Base-by-base conservation (phyloP, 2,888 invertebrate species). In the Agriopis leucophaearia region DNA sequence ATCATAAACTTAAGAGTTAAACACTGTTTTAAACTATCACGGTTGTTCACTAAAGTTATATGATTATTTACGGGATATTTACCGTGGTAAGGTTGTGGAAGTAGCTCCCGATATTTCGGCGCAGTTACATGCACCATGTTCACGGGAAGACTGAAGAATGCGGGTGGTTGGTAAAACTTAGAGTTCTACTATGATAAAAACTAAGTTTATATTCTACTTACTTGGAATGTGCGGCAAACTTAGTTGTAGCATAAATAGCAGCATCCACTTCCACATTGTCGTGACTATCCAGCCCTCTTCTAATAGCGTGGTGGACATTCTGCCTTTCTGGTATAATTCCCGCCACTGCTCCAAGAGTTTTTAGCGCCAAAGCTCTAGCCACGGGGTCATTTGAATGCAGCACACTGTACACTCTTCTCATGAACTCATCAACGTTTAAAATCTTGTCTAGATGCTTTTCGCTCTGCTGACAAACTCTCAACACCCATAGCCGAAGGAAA, bases 331-430 rank as follows among this genome's bases (percentile, higher is more conserved):
- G 97, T 74, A 99, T 98, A 38, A 99, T 98, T 18, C 97, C 96
- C 0, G 99, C 98, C 4, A 99, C 97, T 51, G 98, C 98, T 0
- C 99, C 99, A 40, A 99, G 94, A 0, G 98, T 98, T 73, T 97
- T 95, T 10, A 99, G 89, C 0, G 99, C 98, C 10, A 99, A 92
- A 0, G 99, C 98, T 80, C 99, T 95, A 0, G 99, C 99, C 8
- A 99, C 97, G 0, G 99, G 99, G 91, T 99, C 99, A 87, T 99
- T 99, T 8, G 99, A 98, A 88, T 99, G 98, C 78, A 98, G 97
- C 0, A 99, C 99, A 88, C 97, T 97, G 81, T 97, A 98, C 36
- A 99, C 96, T 78, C 99, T 94, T 55, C 97, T 95, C 6, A 99
- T 96, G 72, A 94, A 93, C 88, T 99, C 99, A 81, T 99, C 99